Base-by-base conservation (phyloP, 2,888 invertebrate species). In the Trissolcus japonicus region DNA sequence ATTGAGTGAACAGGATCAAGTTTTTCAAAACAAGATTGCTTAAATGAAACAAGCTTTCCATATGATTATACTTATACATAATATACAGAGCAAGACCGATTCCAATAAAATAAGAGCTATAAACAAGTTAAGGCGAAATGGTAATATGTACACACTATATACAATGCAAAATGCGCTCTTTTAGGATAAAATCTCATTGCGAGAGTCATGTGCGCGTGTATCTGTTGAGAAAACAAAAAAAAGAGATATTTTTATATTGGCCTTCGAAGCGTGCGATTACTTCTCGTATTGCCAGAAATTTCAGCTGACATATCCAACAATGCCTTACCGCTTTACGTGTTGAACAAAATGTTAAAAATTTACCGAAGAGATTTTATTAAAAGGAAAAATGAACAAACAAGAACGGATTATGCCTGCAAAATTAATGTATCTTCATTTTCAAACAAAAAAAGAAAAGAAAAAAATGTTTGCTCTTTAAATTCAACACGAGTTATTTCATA, bases 231-330 rank as follows among this genome's bases (percentile, higher is more conserved):
- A 82, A 74, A 35, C 35, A 35, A 35, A 35, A 35, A 35, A 79
- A 57, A 71, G 76, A 86, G 86, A 88, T 87, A 87, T 88, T 87
- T 87, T 83, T 88, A 86, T 76, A 84, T 81, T 83, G 81, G 86
- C 85, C 86, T 85, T 87, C 85, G 82, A 86, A 85, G 84, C 82
- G 81, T 83, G 85, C 84, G 81, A 82, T 84, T 83, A 71, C 67
- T 54, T 67, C 67, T 67, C 83, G 83, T 83, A 85, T 82, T 82
- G 84, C 83, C 86, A 82, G 83, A 87, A 83, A 87, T 85, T 85
- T 86, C 86, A 86, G 88, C 86, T 84, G 83, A 88, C 87, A 88
- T 88, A 89, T 88, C 88, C 85, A 86, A 87, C 85, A 87, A 88
- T 89, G 88, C 88, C 88, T 89, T 88, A 88, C 85, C 83, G 88